Conservation (phyloP, 2,113 vertebrate species). For the Eptatretus burgeri region DNA sequence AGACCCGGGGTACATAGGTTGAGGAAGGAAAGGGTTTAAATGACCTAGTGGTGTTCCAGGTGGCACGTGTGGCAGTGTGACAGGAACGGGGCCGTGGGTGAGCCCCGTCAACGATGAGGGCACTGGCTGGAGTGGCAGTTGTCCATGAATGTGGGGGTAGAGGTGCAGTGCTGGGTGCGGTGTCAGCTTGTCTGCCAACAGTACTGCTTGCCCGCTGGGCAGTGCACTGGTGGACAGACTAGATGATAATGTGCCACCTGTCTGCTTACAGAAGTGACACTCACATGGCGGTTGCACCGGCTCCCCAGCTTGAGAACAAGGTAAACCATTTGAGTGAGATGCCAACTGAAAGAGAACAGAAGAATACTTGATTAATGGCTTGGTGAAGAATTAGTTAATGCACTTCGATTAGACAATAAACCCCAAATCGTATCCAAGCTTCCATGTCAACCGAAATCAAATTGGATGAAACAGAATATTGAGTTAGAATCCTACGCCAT, state of each 20-base stretch:
- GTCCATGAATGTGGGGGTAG: slow-evolving; percentile 89
- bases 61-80: too few relatives aligned
- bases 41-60: too few relatives aligned
- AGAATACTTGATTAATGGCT: too few relatives aligned
- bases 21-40: slow-evolving; percentile 2
- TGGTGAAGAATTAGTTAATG: too few relatives aligned
- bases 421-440: too few relatives aligned
- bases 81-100: slow-evolving; percentile 15
- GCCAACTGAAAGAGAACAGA: too few relatives aligned
- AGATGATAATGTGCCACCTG: slow-evolving; percentile 17
- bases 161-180: slow-evolving; percentile 70
- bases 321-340: too few relatives aligned
- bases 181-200: slow-evolving; percentile 40
- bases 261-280: slow-evolving; percentile 82
- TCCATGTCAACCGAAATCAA: too few relatives aligned
- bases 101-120: slow-evolving; percentile 49
- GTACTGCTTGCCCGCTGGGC: slow-evolving; percentile 48
- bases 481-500: neutral
- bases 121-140: slow-evolving; percentile 65
- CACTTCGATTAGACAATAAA: too few relatives aligned
- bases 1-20: neutral
- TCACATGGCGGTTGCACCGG: slow-evolving; percentile 48
- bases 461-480: too few relatives aligned
- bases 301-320: neutral
- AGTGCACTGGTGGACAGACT: slow-evolving; percentile 29